A percentile compares a stretch with the other conserved stretches of the same genome.
Evolutionary conservation across 2,797 vertebrate genomes (phyloP).

Genomic region (Clamator glandarius): DNA sequence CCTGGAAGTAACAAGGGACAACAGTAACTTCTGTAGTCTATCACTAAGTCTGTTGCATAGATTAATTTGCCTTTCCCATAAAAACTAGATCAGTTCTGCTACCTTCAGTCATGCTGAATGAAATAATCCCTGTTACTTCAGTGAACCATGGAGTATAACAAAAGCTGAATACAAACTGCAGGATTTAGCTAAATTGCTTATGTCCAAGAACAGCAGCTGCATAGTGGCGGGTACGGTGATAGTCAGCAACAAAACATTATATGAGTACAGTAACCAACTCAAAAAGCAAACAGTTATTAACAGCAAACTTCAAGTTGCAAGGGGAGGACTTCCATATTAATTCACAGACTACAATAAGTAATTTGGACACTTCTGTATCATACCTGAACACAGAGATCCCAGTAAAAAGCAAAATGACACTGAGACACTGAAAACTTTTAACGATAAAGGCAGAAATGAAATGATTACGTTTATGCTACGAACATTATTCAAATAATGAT

Average conservation of each 20-base stretch:
- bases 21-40: not conserved
- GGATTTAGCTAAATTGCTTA: not conserved
- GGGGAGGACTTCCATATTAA: not conserved
- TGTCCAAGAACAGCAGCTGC: not conserved
- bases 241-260: not conserved
- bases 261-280: not conserved
- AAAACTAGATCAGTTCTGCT: not conserved
- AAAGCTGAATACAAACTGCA: not conserved
- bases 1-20: not conserved
- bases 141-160: not conserved
- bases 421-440: not conserved
- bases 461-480: not conserved
- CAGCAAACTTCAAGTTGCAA: not conserved
- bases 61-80: not conserved
- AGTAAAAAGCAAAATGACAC: accelerated
- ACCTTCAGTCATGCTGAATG: not conserved
- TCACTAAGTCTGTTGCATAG: not conserved
- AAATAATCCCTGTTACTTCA: not conserved
- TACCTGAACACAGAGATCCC: not conserved
- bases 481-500: not conserved
- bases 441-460: not conserved
- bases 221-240: not conserved
- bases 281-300: not conserved
- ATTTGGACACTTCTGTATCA: not conserved
- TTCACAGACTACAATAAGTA: not conserved